phyloP scores from a whole-genome alignment of 2,113 vertebrate genomes.

The Podilymbus podiceps region DNA sequence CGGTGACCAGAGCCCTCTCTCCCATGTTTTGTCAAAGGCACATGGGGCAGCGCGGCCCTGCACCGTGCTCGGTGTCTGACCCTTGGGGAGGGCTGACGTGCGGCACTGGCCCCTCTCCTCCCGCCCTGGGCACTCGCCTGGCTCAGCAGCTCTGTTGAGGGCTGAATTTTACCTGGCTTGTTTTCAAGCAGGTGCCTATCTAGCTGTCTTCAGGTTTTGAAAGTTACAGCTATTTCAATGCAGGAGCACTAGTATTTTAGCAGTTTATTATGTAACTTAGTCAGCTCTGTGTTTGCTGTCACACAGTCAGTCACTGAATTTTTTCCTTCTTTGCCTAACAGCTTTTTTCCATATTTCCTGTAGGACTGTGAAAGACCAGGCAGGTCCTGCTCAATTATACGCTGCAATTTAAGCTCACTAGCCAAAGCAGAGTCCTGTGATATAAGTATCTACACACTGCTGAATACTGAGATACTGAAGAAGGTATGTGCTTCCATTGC shows the following conservation, averaged over 20 bases:
- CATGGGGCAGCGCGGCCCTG: not conserved
- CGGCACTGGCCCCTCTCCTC: not conserved
- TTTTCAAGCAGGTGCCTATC: not conserved
- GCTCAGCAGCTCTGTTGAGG: not conserved
- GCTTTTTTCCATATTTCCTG: conserved; percentile 16
- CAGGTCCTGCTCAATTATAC: conserved; percentile 84
- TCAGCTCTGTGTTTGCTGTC: not conserved
- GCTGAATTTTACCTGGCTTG: not conserved
- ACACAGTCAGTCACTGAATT: not conserved
- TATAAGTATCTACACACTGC: conserved; percentile 86
- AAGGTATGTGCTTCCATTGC: conserved; percentile 75
- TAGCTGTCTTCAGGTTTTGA: not conserved
- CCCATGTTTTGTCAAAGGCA: not conserved
- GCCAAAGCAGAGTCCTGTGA: conserved; percentile 87
- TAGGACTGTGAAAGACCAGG: conserved; percentile 93
- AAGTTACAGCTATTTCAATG: not conserved
- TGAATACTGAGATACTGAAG: conserved; percentile 96
- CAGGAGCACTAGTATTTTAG: not conserved
- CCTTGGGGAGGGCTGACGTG: not conserved
- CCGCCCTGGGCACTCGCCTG: not conserved
- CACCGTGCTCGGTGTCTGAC: not conserved
- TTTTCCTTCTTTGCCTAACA: not conserved
- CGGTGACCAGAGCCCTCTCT: not conserved
- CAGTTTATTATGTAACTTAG: not conserved
- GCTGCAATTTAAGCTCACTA: conserved; percentile 84